A percentile compares a stretch with the other conserved stretches of the same genome.
Evolutionary conservation across 2,797 vertebrate species (phyloP).

Genomic region (Hybognathus amarus): DNA sequence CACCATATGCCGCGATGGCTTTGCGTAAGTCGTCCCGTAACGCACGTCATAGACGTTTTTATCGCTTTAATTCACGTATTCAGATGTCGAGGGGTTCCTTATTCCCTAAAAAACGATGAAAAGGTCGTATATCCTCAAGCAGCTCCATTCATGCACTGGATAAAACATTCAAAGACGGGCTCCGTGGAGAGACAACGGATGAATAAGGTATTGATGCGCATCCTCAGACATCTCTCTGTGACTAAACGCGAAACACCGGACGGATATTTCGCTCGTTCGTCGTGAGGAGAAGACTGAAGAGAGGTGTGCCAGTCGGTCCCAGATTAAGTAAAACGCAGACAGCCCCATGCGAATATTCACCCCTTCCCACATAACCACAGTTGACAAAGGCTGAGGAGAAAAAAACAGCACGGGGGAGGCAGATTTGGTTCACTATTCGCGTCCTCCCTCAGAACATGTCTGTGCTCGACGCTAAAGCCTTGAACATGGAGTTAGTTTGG

Average conservation of each 20-base stretch:
- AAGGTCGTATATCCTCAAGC: constrained; percentile 39
- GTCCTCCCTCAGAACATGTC: constrained; percentile 24
- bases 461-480: constrained; percentile 24
- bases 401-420: constrained; percentile 33
- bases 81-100: neutral
- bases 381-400: constrained; percentile 32
- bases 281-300: constrained; percentile 39
- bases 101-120: neutral
- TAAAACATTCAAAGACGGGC: constrained; percentile 39
- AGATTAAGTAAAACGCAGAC: constrained; percentile 29
- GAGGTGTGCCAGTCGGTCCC: constrained; percentile 41
- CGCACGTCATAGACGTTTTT: constrained; percentile 29
- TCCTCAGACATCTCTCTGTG: constrained; percentile 40
- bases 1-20: constrained; percentile 21
- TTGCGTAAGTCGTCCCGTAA: constrained; percentile 29
- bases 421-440: constrained; percentile 25
- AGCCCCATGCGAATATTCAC: constrained; percentile 5
- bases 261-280: constrained; percentile 34
- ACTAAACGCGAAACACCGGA: constrained; percentile 39
- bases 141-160: constrained; percentile 32
- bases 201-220: constrained; percentile 50
- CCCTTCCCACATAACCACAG: constrained; percentile 37
- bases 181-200: constrained; percentile 37
- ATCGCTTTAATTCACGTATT: constrained; percentile 1
- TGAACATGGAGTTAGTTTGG: constrained; percentile 29